Evolutionary conservation across 1,140 invertebrate species (phyloP), one percentile per base, ranked within the genome.

Genomic region (Drosophila lini): DNA sequence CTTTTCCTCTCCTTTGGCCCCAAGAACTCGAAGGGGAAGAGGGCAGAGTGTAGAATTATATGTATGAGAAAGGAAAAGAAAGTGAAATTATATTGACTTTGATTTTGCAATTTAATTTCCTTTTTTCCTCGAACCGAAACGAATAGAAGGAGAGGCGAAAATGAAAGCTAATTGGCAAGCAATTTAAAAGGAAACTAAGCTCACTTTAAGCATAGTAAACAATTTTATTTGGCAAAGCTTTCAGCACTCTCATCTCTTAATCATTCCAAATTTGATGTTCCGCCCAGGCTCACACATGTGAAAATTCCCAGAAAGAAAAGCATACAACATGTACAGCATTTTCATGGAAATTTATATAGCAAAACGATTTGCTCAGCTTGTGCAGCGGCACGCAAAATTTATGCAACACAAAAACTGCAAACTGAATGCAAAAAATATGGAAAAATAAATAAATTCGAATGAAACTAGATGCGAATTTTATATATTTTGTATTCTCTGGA

Each of bases 11-110:
- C 40, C 15, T 32, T 55, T 55, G 8, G 34, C 13, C 28, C 15
- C 25, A 31, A 36, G 34, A 53, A 19, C 36, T 31, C n/a, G 8
- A 9, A 19, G 34, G 8, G 38, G 32, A 9, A 32, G 4, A 50
- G 41, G 10, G 48, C n/a, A 58, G 28, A 42, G 22, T n/a, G 44
- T 40, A 36, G 38, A 28, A 52, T 38, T 19, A 13, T 52, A 36
- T 22, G 22, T 22, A 32, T 7, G 57, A 40, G 41, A 40, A 47
- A 34, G 32, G 38, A 74, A 71, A 83, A 73, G 77, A 88, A 88
- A 88, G 77, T 67, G 77, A 89, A 88, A 83, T 88, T 83, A 70
- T 88, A 89, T 88, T 88, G 83, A 88, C 84, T 88, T 88, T 88
- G 83, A 88, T 88, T 78, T 78, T 74, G 55, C 68, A 81, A 84